phyloP scores from a whole-genome alignment of 2,888 invertebrate genomes.

The Synergus laeviventris region DNA sequence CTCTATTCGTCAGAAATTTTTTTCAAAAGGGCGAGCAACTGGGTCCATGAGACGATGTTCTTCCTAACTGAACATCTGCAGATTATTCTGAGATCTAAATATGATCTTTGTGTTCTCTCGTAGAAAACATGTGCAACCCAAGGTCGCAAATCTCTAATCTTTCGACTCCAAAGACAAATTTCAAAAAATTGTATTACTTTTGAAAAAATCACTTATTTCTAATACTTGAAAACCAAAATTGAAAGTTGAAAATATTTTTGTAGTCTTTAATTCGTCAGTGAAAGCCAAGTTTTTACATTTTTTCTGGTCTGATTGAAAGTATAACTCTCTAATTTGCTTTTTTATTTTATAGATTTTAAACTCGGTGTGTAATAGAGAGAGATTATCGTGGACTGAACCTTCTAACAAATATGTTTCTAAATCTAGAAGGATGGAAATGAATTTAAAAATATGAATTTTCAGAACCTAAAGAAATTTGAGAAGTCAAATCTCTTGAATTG shows the following conservation, averaged over 20 bases:
- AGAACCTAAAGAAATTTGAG: background rate
- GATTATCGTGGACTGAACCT: background rate
- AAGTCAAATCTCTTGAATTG: background rate
- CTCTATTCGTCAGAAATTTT: conserved; percentile 3
- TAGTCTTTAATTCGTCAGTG: background rate
- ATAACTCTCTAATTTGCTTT: background rate
- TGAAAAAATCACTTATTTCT: background rate
- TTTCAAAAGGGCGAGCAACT: conserved; percentile 18
- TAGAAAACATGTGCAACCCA: conserved; percentile 30
- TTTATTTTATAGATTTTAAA: conserved; percentile 4
- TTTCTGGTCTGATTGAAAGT: conserved; percentile 1
- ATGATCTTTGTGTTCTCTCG: conserved; percentile 31
- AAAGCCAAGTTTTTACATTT: conserved; percentile 3
- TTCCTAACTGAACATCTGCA: conserved; percentile 23
- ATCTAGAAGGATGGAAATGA: background rate
- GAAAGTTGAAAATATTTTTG: background rate
- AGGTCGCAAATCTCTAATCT: conserved; percentile 7
- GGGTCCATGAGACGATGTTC: conserved; percentile 1
- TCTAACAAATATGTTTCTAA: background rate
- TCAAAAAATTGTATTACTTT: background rate
- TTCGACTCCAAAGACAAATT: background rate
- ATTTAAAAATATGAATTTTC: background rate
- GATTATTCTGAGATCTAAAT: conserved; percentile 34
- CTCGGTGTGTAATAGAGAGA: background rate
- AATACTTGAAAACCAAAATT: background rate